These are phyloP conservation scores for Ditula angustiorana DNA, from an alignment of 2,888 invertebrate genomes.

Conservation along the genomic window DNA sequence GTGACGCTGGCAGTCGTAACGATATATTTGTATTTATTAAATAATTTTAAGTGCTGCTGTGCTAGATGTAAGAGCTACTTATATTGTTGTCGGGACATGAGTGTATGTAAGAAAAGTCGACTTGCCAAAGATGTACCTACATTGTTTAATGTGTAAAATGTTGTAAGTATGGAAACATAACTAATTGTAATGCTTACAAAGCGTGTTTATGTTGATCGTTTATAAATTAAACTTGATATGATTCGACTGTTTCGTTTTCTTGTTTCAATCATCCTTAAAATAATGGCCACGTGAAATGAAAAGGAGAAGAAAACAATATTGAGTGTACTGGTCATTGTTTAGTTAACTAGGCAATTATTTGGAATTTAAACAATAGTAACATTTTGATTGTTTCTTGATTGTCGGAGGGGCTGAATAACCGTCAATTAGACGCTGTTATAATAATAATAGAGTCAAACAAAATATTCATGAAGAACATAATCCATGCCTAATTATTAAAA, in stretches of 20 bases:
- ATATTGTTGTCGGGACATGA: slow-evolving; percentile 34
- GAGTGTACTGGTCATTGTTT: neutral
- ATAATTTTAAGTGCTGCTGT: slow-evolving; percentile 32
- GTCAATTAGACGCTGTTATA: neutral
- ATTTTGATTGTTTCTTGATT: neutral
- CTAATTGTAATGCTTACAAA: slow-evolving; percentile 55
- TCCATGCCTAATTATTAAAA: too few species aligned
- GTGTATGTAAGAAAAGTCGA: slow-evolving; percentile 39
- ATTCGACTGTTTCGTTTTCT: slow-evolving; percentile 39
- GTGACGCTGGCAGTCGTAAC: slow-evolving; percentile 27
- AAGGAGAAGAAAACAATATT: neutral
- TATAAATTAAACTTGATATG: slow-evolving; percentile 72
- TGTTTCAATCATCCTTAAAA: neutral
- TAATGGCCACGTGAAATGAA: neutral
- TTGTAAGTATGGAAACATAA: slow-evolving; percentile 54
- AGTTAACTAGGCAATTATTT: neutral
- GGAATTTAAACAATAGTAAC: neutral
- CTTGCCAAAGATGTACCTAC: slow-evolving; percentile 64
- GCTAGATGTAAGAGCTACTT: slow-evolving; percentile 35
- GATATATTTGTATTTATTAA: slow-evolving; percentile 38
- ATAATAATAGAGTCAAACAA: too few species aligned
- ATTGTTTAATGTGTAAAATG: slow-evolving; percentile 57
- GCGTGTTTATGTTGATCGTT: slow-evolving; percentile 75
- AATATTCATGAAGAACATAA: too few species aligned
- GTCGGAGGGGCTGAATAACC: neutral